A percentile compares a stretch with the other conserved stretches of the same genome.
Conservation (phyloP, 2,797 vertebrate genomes). For the Premnoplex brunnescens region DNA sequence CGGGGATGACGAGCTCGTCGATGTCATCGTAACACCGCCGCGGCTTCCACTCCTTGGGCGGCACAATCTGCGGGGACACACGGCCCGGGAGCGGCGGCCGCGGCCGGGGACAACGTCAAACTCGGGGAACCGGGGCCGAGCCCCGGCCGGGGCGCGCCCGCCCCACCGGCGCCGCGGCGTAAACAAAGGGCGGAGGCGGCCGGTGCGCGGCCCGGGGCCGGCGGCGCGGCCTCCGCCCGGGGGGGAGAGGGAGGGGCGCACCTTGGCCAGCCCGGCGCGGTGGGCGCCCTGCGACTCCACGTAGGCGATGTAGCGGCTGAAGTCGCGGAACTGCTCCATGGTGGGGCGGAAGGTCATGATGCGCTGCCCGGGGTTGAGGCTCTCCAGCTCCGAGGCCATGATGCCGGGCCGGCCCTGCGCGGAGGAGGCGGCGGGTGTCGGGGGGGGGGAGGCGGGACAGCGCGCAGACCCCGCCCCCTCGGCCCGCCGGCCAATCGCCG, state of each 20-base stretch:
- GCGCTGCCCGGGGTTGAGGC: slow-evolving; percentile 78
- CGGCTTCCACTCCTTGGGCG: slow-evolving; percentile 94
- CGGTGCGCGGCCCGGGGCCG: background rate
- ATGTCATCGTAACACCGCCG: slow-evolving; percentile 90
- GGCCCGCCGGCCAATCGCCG: slow-evolving; percentile 8
- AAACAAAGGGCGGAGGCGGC: slow-evolving; percentile 29
- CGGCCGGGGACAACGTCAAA: background rate
- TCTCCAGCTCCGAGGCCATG: slow-evolving; percentile 86
- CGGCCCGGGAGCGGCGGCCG: background rate
- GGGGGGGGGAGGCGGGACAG: background rate
- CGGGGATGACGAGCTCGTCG: slow-evolving; percentile 91
- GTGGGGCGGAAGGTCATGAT: slow-evolving; percentile 94
- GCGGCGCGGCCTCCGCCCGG: background rate
- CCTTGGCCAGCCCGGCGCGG: slow-evolving; percentile 90
- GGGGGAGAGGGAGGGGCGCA: background rate
- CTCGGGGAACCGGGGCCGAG: background rate
- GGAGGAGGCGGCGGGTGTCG: background rate
- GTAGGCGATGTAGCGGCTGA: slow-evolving; percentile 89
- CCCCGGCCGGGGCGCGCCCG: background rate
- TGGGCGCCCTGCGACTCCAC: slow-evolving; percentile 96
- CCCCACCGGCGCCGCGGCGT: background rate
- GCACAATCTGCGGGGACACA: slow-evolving; percentile 83
- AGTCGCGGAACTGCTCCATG: slow-evolving; percentile 91
- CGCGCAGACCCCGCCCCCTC: background rate
- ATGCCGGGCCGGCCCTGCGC: slow-evolving; percentile 37